Conservation (phyloP, 2,113 vertebrate genomes). For the Cyanistes caeruleus region DNA sequence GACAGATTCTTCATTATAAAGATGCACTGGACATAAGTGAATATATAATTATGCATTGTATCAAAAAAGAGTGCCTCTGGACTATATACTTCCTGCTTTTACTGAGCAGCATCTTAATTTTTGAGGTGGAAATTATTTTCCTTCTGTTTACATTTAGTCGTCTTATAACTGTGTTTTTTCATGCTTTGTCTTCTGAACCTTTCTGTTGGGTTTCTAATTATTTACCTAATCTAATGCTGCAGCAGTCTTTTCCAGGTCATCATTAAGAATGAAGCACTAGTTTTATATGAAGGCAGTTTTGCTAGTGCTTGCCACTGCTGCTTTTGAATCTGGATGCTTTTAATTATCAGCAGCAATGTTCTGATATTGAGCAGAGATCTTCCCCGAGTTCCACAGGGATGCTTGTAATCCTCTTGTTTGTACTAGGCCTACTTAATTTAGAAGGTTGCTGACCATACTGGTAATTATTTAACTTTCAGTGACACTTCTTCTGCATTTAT, state of each 20-base stretch:
- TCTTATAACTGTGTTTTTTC: background rate
- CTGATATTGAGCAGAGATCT: background rate
- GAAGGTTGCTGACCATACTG: background rate
- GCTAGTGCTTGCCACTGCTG: background rate
- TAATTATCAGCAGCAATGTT: background rate
- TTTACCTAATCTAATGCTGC: background rate
- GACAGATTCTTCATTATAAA: background rate
- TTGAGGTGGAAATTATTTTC: background rate
- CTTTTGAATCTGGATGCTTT: background rate
- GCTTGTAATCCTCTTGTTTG: constrained; percentile 2
- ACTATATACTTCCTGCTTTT: background rate
- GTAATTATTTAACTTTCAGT: background rate
- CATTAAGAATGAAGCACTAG: background rate
- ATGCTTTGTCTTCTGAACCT: background rate
- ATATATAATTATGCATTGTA: background rate
- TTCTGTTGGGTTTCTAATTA: background rate
- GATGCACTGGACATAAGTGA: background rate
- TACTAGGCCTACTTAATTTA: background rate
- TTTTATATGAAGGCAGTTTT: background rate
- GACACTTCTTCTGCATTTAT: background rate
- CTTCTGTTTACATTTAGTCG: background rate
- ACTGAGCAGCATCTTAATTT: background rate
- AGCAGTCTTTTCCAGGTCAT: background rate
- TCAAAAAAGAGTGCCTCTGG: background rate
- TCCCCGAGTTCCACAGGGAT: background rate